Conservation (phyloP, 37 sponge, comb jelly and placozoan species). For the Geodia barretti region DNA sequence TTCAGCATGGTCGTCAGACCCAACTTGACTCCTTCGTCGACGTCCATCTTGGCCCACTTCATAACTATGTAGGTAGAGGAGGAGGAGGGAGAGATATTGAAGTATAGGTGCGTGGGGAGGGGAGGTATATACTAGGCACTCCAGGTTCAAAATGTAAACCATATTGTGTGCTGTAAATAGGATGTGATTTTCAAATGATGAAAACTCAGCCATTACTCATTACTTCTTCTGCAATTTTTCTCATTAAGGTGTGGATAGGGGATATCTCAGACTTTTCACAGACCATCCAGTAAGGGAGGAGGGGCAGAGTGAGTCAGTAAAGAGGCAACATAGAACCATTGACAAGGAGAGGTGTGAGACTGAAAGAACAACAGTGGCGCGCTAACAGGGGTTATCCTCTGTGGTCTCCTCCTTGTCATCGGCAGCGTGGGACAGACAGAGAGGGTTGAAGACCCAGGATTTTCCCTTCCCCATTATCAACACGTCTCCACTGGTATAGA, state of each 20-base stretch:
- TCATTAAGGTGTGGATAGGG: too few species aligned
- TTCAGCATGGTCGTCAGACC: neutral
- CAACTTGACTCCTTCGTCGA: neutral
- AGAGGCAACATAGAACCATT: constrained; percentile 10
- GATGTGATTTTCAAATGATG: too few species aligned
- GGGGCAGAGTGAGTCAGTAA: constrained; percentile 8
- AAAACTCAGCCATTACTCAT: too few species aligned
- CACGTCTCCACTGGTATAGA: constrained; percentile 51
- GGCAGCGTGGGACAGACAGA: constrained; percentile 42
- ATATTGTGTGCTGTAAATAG: too few species aligned
- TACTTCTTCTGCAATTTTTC: too few species aligned
- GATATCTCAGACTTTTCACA: too few species aligned
- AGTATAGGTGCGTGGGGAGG: constrained; percentile 9
- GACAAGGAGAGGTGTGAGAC: too few species aligned
- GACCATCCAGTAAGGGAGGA: too few species aligned
- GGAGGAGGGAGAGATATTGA: constrained; percentile 8
- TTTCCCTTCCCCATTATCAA: constrained; percentile 51
- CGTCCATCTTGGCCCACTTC: neutral
- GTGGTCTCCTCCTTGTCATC: constrained; percentile 3
- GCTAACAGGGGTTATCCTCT: too few species aligned
- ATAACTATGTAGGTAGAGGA: neutral
- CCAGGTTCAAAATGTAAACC: too few species aligned
- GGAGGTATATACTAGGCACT: too few species aligned
- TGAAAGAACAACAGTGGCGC: too few species aligned
- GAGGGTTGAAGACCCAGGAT: constrained; percentile 74